Evolutionary conservation across 2,888 invertebrate genomes (phyloP), one percentile per base, ranked within the genome.

Genomic region (Teleiodes luculella): DNA sequence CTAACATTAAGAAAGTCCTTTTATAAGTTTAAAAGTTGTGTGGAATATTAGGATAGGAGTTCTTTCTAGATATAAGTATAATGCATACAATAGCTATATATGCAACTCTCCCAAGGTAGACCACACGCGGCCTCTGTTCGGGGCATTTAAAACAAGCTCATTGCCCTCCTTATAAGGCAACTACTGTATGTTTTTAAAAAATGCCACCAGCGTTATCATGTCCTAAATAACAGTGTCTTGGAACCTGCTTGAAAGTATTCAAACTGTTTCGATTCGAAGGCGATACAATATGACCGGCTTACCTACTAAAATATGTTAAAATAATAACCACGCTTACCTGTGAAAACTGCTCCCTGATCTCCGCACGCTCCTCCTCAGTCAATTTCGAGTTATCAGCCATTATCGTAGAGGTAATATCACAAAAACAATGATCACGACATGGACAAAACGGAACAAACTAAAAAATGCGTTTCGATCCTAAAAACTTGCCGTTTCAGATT

Each of bases 271-370:
- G 33, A 52, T 13, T 52, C 33, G 49, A 35, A 36, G 18, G 43
- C 39, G 24, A 48, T 20, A 35, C 35, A n/a, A n/a, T n/a, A n/a
- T n/a, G 50, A 18, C 50, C 39, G 28, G 50, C 35, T 20, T 5
- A 36, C 10, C 36, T 5, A 18, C 11, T 43, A 11, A 16, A 20
- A 28, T 14, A 3, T 24, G 24, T 4, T 24, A 6, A 24, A 24
- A 24, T 24, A 6, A 24, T 4, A 24, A 6, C 24, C 24, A 4
- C 24, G 24, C 24, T 62, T 91, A 95, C 95, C 90, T 92, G 92
- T 68, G 91, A 90, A 77, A 95, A 95, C 77, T 94, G 94, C 85
- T 95, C 95, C 73, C 92, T 91, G 72, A 95, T 92, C 86, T 95
- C 95, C 59, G 92, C 86, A 68, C 92, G 91, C 86, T 95, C 95